Base-by-base conservation (phyloP, 2,888 invertebrate genomes). In the Agrochola lota region DNA sequence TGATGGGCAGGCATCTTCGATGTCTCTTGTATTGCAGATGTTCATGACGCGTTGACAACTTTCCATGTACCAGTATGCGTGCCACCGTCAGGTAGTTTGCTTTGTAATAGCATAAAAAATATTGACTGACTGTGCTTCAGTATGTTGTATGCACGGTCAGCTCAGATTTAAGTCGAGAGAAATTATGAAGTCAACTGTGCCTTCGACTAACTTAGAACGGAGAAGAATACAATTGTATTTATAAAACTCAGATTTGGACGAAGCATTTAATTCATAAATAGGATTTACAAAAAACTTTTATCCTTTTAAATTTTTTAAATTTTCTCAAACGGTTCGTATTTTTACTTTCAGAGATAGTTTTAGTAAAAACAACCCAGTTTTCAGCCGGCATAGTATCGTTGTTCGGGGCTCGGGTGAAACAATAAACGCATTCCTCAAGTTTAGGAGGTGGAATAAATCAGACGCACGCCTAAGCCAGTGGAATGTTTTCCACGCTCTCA, bases 361-460 rank as follows among this genome's bases (percentile, higher is more conserved):
- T 26, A n/a, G 52, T 60, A 40, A 81, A 59, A 74, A 60, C 15
- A 66, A 49, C 0, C 5, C 26, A 52, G 26, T 74, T 43, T 26
- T 20, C 15, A 81, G 64, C 17, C 20, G 43, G 59, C 23, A 43
- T 70, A 40, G 60, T 59, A 83, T 30, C 35, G 57, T 60, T 20
- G 52, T 30, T 60, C 35, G 23, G 59, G 17, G 26, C 26, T 8
- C 35, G 59, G 52, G 64, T 23, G 75, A 63, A 30, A 83, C 85
- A 86, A 87, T 85, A 87, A 75, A 77, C 77, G 69, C 83, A 86
- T 86, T 85, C 86, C 87, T 67, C 46, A 60, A 70, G 83, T 71
- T 83, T 62, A 60, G 66, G 63, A 62, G 80, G 71, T 75, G 72
- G 83, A 84, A 86, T 72, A 77, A 79, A 85, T 87, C 75, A 85